Percentiles rank a stretch among this genome's conserved stretches.
phyloP scores from a whole-genome alignment of 2,888 invertebrate species.

The Leptopilina myrica region DNA sequence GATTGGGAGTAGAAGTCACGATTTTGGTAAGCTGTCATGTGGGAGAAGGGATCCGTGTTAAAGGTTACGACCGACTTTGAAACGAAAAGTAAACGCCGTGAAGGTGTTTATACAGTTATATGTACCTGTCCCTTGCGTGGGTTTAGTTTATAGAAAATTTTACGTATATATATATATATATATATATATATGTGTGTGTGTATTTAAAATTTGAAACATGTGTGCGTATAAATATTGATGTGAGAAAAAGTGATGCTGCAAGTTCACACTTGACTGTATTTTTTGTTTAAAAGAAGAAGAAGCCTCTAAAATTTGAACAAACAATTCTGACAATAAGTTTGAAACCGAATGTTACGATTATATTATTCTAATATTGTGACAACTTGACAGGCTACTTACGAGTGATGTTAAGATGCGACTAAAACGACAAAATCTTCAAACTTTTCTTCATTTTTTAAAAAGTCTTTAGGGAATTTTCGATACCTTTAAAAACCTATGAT shows the following conservation, averaged over 20 bases:
- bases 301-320: neutral
- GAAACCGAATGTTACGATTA: neutral
- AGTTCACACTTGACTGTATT: conserved; percentile 2
- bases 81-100: conserved; percentile 60
- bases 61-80: conserved; percentile 58
- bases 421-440: no score
- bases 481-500: no score
- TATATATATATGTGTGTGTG: no score
- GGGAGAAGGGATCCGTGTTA: conserved; percentile 54
- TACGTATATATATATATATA: conserved; percentile 29
- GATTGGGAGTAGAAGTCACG: conserved; percentile 41
- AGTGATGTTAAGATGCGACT: no score
- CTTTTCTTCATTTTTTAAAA: no score
- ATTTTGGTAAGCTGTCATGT: conserved; percentile 49
- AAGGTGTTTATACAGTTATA: conserved; percentile 51
- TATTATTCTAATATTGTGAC: neutral
- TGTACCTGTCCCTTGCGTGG: conserved; percentile 49
- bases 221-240: conserved; percentile 26
- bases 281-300: neutral
- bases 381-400: no score
- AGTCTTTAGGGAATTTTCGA: no score
- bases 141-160: conserved; percentile 43
- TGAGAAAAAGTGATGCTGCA: conserved; percentile 49
- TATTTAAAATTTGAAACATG: no score
- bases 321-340: neutral